These are phyloP conservation scores for Phalloptychus januarius DNA, from an alignment of 2,797 vertebrate species.

Conservation along the genomic window DNA sequence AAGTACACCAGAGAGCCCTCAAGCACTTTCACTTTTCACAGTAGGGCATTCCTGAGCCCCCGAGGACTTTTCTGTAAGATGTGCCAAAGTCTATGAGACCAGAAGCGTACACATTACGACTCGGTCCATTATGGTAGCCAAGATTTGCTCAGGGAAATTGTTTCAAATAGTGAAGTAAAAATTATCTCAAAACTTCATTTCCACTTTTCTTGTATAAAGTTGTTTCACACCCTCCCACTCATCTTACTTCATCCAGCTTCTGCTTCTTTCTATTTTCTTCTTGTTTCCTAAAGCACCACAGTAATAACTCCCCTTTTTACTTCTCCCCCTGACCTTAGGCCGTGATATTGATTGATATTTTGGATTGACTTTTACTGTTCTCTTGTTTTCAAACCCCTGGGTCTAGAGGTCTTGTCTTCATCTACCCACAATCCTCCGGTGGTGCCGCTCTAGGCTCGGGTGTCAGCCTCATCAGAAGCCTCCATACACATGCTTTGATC, in stretches of 20 bases:
- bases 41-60: constrained; percentile 36
- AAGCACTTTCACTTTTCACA: constrained; percentile 50
- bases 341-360: constrained; percentile 64
- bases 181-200: constrained; percentile 39
- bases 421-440: constrained; percentile 70
- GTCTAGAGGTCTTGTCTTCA: constrained; percentile 71
- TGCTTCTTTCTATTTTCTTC: constrained; percentile 23
- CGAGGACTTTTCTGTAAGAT: constrained; percentile 43
- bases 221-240: constrained; percentile 41
- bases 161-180: constrained; percentile 33
- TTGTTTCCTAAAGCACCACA: constrained; percentile 61
- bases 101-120: constrained; percentile 36
- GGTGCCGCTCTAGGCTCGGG: constrained; percentile 65
- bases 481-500: constrained; percentile 71
- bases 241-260: constrained; percentile 5
- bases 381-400: constrained; percentile 56
- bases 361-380: constrained; percentile 65
- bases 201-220: constrained; percentile 32
- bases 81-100: constrained; percentile 51
- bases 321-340: constrained; percentile 27
- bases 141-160: constrained; percentile 26
- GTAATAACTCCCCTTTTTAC: constrained; percentile 52
- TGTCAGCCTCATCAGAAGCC: constrained; percentile 68
- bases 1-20: constrained; percentile 47
- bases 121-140: constrained; percentile 4